A percentile compares a stretch with the other conserved stretches of the same genome.
Evolutionary conservation across 1,140 invertebrate genomes (phyloP).

Genomic region (Helicorthomorpha holstii): DNA sequence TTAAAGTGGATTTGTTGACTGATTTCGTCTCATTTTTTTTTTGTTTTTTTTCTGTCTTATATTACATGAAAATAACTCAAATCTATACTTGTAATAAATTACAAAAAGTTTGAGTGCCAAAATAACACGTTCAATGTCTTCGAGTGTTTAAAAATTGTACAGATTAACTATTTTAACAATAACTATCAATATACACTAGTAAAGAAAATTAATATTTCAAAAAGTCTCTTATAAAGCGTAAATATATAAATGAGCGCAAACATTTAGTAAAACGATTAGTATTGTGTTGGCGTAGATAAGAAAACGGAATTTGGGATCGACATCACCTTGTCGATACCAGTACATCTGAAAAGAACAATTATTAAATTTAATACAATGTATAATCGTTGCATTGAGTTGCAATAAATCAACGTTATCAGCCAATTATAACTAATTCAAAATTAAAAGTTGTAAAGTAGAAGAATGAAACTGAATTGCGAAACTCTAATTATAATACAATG

Average conservation of each 20-base stretch:
- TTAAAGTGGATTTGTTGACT: not conserved
- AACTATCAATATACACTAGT: not conserved
- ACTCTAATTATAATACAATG: not conserved
- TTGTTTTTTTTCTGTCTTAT: not conserved
- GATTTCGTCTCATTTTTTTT: not conserved
- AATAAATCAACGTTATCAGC: too few species aligned
- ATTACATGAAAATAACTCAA: not conserved
- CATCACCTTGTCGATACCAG: slow-evolving; percentile 31
- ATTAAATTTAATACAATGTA: not conserved
- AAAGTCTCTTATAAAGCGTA: not conserved
- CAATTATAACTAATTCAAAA: too few species aligned
- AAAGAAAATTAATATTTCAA: not conserved
- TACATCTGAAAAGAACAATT: slow-evolving; percentile 23
- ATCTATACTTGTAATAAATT: not conserved
- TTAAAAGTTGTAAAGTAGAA: too few species aligned
- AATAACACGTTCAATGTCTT: not conserved
- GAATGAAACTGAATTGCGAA: too few species aligned
- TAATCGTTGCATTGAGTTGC: not conserved
- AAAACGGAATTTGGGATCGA: slow-evolving; percentile 28
- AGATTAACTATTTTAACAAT: not conserved
- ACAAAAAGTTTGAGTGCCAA: not conserved
- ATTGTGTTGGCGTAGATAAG: slow-evolving; percentile 30
- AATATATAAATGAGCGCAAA: slow-evolving; percentile 25
- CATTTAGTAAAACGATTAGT: slow-evolving; percentile 25
- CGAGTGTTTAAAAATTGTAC: not conserved